Base-by-base conservation (phyloP, 2,797 vertebrate genomes). In the Chaenodraco wilsoni region DNA sequence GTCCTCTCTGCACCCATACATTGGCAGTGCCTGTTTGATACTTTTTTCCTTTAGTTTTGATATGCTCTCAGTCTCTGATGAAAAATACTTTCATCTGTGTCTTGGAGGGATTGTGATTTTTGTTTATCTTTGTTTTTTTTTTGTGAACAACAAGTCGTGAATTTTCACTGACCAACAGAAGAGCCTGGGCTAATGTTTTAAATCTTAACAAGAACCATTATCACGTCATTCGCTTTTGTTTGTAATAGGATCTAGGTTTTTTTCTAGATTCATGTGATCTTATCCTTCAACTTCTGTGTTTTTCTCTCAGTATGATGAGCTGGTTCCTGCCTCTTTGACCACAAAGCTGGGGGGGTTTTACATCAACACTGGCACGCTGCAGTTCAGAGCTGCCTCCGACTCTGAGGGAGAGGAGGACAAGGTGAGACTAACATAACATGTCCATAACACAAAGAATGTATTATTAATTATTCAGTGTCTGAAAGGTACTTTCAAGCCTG, bases 261-360 rank as follows among this genome's bases (percentile, higher is more conserved):
- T 37, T 37, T 37, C 16, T 12, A n/a, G 54, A 68, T 54, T 82
- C 37, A 17, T 71, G 49, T 73, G 61, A 86, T 67, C 65, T 76
- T 65, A 65, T 41, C 37, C 50, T 44, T 33, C 57, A 57, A 65
- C 76, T 74, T 75, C 55, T 76, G 50, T 67, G 15, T 80, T 86
- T 55, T 84, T 85, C 1, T 50, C 65, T 65, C 88, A 99, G 97
- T 98, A 99, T 73, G 98, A 99, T 67, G 98, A 99, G 93, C 95
- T 99, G 90, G 98, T 99, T 79, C 98, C 98, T 57, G 98, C 98
- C 54, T 98, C 98, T 67, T 90, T 99, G 81, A 98, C 95, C 91
- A 99, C 98, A 78, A 99, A 99, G 91, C 96, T 98, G 11, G 98
- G 98, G 74, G 98, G 98, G 15, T 99, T 99, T 93, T 99, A 99